A percentile compares a stretch with the other conserved stretches of the same genome.
Evolutionary conservation across 2,888 invertebrate species (phyloP).

Genomic region (Ganaspis brasiliensis): DNA sequence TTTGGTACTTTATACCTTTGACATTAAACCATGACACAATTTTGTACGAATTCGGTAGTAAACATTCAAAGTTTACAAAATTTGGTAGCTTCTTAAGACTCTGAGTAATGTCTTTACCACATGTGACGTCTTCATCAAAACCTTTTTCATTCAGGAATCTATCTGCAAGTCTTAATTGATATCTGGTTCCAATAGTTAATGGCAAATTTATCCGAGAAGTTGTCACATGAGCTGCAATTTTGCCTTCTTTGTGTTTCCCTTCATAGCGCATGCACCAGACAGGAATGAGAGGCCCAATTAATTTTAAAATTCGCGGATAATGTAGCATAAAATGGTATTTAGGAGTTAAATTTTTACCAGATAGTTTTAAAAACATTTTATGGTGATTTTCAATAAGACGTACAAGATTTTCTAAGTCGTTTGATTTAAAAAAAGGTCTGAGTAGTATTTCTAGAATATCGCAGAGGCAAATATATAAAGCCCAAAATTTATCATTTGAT

Average conservation of each 20-base stretch:
- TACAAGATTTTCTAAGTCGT: no score
- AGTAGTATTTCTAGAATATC: no score
- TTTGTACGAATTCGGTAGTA: no score
- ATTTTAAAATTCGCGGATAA: constrained; percentile 50
- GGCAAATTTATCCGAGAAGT: constrained; percentile 55
- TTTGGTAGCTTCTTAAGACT: no score
- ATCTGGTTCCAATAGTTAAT: constrained; percentile 51
- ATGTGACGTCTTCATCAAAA: not conserved
- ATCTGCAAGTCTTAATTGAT: constrained; percentile 40
- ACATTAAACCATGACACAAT: no score
- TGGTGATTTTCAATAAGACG: constrained; percentile 47
- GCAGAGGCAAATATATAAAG: no score
- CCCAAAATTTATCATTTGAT: constrained; percentile 46
- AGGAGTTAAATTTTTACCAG: constrained; percentile 44
- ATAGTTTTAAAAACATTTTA: constrained; percentile 38
- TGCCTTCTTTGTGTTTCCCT: constrained; percentile 56
- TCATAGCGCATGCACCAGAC: constrained; percentile 52
- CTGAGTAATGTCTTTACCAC: no score
- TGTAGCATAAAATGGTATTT: constrained; percentile 52
- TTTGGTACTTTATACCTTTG: no score
- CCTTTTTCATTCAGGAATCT: not conserved
- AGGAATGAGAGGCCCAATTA: constrained; percentile 52
- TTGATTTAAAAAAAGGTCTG: no score
- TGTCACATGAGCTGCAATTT: constrained; percentile 54
- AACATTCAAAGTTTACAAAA: no score